Evolutionary conservation across 2,113 vertebrate species (phyloP).

Genomic region (Thunnus maccoyii): DNA sequence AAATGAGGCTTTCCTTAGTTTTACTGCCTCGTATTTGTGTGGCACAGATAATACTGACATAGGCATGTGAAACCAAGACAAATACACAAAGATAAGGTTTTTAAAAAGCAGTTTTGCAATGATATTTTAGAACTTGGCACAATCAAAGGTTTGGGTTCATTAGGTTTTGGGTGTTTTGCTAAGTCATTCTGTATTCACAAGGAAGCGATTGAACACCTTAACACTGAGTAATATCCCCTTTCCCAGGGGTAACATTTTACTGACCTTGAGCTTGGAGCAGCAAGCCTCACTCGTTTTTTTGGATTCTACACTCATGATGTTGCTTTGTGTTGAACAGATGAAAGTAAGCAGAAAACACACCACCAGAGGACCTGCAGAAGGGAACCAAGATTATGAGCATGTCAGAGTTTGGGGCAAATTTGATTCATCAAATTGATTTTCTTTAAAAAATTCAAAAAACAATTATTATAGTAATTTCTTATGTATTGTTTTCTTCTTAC

Average conservation of each 20-base stretch:
- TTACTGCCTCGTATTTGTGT: neutral
- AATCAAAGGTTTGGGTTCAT: neutral
- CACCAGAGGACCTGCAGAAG: conserved; percentile 34
- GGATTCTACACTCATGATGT: conserved; percentile 83
- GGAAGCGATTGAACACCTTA: neutral
- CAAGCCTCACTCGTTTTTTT: conserved; percentile 66
- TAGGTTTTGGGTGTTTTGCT: neutral
- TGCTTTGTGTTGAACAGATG: neutral
- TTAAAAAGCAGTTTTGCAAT: neutral
- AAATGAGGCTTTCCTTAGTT: neutral
- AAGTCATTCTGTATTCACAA: too few species aligned
- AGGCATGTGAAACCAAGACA: neutral
- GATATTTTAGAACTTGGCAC: neutral
- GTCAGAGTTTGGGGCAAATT: neutral
- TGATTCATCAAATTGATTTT: neutral
- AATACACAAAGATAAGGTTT: neutral
- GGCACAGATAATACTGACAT: neutral
- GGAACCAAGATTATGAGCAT: neutral
- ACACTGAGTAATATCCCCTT: neutral
- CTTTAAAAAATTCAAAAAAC: neutral
- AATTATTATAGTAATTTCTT: too few species aligned
- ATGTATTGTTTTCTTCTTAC: neutral
- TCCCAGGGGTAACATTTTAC: conserved; percentile 21
- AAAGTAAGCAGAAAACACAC: neutral
- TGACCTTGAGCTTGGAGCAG: conserved; percentile 85